Base-by-base conservation (phyloP, 2,113 vertebrate species). In the Callaeas wilsoni region DNA sequence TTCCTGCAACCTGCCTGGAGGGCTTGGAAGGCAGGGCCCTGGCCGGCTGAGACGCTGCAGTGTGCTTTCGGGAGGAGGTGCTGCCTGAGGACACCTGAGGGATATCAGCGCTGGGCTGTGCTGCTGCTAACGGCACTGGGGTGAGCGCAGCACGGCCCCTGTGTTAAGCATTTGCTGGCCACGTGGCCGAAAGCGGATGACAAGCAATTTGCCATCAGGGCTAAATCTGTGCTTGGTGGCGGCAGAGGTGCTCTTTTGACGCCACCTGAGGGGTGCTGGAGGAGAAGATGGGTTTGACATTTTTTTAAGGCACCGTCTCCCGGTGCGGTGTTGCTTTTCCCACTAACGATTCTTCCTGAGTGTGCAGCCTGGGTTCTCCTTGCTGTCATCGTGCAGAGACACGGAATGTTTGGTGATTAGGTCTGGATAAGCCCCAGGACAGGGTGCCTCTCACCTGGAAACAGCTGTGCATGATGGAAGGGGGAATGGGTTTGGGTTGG, bases 281-380 rank as follows among this genome's bases (percentile, higher is more conserved):
- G 37, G 37, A 71, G 21, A 27, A 46, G 44, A 13, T 25, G 75
- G n/a, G 5, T 56, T 60, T 18, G 15, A 7, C 6, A 3, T 16
- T 35, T 67, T 77, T 73, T 35, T 21, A 62, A 65, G 60, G 12
- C 14, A 16, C 32, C 5, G 1, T 22, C 42, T 79, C 30, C 26
- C 3, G 2, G 20, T 15, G 6, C 0, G 0, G 32, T 50, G 32
- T 37, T 91, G 84, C 20, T 41, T 25, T 68, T 77, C 59, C 23
- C 39, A 18, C 33, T 47, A 3, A 63, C 60, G n/a, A 5, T 18
- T 71, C 85, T 62, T 30, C 33, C 20, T 16, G n/a, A 42, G 5
- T 9, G 11, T 42, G 75, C 25, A 39, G 35, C 30, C 55, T 47
- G 50, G 14, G 11, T 82, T 82, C 41, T 42, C 49, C 39, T 64